Percentiles rank a stretch among this genome's conserved stretches.
phyloP scores from a whole-genome alignment of 2,797 vertebrate species.

The Heteromormyrus szaboi region DNA sequence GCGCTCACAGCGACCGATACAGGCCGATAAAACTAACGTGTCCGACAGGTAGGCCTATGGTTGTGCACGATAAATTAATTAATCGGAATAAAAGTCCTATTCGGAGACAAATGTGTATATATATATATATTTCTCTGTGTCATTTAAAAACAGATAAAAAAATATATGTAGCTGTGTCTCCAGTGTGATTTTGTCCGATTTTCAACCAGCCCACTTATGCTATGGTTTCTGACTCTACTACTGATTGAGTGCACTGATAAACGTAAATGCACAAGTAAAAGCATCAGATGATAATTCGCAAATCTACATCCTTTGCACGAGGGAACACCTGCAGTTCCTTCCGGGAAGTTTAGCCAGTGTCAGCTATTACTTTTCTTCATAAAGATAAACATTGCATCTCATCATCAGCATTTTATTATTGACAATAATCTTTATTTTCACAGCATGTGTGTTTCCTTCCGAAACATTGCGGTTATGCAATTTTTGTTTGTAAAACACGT shows the following conservation, averaged over 20 bases:
- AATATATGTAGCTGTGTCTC: neutral
- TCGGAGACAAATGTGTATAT: neutral
- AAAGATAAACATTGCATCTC: neutral
- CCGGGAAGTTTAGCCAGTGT: neutral
- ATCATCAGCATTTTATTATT: neutral
- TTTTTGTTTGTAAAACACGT: neutral
- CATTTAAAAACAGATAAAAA: neutral
- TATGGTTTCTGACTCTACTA: neutral
- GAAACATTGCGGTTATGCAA: neutral
- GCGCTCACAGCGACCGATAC: neutral
- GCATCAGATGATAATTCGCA: neutral
- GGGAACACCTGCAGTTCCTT: neutral
- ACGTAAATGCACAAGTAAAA: neutral
- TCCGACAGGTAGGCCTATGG: neutral
- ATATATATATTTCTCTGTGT: neutral
- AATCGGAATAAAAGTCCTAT: neutral
- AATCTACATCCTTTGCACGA: neutral
- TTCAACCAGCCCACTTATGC: neutral
- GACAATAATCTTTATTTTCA: neutral
- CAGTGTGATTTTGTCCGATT: neutral
- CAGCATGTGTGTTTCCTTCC: neutral
- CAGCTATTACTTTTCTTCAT: neutral
- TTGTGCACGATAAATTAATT: neutral
- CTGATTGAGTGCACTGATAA: neutral
- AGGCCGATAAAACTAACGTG: neutral